These are phyloP conservation scores for Pangasius sanitwongsei DNA, from an alignment of 2,797 vertebrate genomes.

Conservation along the genomic window DNA sequence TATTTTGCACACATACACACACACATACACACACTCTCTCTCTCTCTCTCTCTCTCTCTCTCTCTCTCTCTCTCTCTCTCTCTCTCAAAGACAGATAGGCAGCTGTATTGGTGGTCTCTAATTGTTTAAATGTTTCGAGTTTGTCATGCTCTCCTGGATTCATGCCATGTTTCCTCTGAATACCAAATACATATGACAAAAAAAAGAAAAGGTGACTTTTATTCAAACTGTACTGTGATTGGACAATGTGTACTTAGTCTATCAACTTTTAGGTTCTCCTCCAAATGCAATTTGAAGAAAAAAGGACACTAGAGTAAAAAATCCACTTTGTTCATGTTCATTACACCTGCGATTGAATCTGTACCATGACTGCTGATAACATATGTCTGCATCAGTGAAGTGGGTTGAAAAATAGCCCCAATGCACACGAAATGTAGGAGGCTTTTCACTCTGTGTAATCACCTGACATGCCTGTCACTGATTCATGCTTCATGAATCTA, in stretches of 20 bases:
- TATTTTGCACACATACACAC: not conserved
- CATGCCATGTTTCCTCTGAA: not conserved
- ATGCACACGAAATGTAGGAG: not conserved
- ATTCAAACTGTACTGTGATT: not conserved
- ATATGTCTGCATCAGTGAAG: not conserved
- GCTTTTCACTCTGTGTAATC: constrained; percentile 12
- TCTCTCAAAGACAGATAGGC: not conserved
- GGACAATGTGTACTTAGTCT: not conserved
- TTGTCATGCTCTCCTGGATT: not conserved
- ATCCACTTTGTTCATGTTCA: constrained; percentile 4
- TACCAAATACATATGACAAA: not conserved
- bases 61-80: too few relatives aligned
- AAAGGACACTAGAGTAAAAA: not conserved
- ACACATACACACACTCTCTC: not conserved
- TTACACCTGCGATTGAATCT: not conserved
- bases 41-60: too few relatives aligned
- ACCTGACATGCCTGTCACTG: constrained; percentile 17
- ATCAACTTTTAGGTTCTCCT: not conserved
- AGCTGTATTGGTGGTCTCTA: not conserved
- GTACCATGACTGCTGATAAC: not conserved
- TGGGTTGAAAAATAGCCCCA: not conserved
- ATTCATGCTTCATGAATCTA: constrained; percentile 6
- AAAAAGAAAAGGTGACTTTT: not conserved
- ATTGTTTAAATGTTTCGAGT: not conserved
- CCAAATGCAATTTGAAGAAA: not conserved